Evolutionary conservation across 2,797 vertebrate genomes (phyloP), one percentile per base, ranked within the genome.

Genomic region (Leptoclinus maculatus): DNA sequence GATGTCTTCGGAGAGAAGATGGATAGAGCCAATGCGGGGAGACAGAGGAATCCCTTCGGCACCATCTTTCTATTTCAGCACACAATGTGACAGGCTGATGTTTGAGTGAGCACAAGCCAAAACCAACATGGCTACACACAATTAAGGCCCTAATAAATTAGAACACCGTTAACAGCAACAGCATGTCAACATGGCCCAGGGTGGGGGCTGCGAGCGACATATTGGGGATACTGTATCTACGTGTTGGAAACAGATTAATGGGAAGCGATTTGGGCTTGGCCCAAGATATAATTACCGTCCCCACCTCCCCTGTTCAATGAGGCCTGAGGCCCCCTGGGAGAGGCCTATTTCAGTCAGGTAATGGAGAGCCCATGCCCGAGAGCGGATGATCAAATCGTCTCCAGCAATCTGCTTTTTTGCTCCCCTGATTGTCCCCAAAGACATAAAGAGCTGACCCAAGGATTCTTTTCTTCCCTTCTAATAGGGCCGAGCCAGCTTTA

Each of bases 241-340:
- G 67, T 74, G 77, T 78, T 91, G 89, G 86, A 88, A 89, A 43
- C 80, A 88, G 88, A 94, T 91, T 94, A 95, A 96, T 95, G 93
- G 90, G 91, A 90, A 94, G 90, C 85, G 87, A 95, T 95, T 95
- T 94, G 91, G 91, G 93, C 87, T 87, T 91, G 91, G 92, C 82
- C 89, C 90, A 90, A 92, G 89, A 93, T 93, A 94, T 95, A 96
- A 95, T 95, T 95, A 96, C 94, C 82, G 83, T 92, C 92, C 91
- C 91, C 92, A 94, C 93, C 93, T 93, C 87, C 87, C 81, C 86
- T 95, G 93, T 93, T 96, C 94, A 95, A 94, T 94, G 94, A 94
- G 93, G 91, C 92, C 94, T 92, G 89, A 66, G 84, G 85, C 88
- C 93, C 88, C 90, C 58, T 58, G 94, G 93, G 95, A 94, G 79